Percentiles rank a stretch among this genome's conserved stretches.
These are phyloP conservation scores for Linyphia triangularis DNA, from an alignment of 2,888 invertebrate species.

Conservation along the genomic window DNA sequence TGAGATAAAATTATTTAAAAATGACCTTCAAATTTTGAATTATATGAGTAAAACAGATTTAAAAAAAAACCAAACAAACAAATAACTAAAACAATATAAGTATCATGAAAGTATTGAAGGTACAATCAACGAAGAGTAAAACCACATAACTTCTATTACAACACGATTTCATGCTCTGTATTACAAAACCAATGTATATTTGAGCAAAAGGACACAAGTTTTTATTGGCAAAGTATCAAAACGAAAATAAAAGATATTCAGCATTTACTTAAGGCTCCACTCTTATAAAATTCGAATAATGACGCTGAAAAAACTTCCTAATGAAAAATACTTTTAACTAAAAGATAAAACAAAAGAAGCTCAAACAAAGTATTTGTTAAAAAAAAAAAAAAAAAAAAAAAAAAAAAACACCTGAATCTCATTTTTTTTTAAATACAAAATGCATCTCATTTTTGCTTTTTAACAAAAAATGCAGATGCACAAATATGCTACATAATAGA, in stretches of 20 bases:
- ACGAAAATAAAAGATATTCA: background rate
- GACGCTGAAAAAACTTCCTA: background rate
- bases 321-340: background rate
- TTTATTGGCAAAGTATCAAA: background rate
- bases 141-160: background rate
- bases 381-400: background rate
- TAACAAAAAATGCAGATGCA: background rate
- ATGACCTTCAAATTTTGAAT: background rate
- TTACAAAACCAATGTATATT: slow-evolving; percentile 12
- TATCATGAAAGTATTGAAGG: background rate
- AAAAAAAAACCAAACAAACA: background rate
- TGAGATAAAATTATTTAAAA: background rate
- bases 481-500: background rate
- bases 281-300: background rate
- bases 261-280: background rate
- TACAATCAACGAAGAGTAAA: background rate
- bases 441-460: background rate
- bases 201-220: background rate
- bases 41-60: background rate
- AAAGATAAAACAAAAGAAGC: background rate
- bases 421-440: background rate
- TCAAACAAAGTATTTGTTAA: background rate
- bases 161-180: background rate
- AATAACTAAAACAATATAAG: background rate
- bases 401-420: background rate